Percentiles rank a stretch among this genome's conserved stretches.
Conservation (phyloP, 1,140 invertebrate genomes). For the Diabrotica virgifera region DNA sequence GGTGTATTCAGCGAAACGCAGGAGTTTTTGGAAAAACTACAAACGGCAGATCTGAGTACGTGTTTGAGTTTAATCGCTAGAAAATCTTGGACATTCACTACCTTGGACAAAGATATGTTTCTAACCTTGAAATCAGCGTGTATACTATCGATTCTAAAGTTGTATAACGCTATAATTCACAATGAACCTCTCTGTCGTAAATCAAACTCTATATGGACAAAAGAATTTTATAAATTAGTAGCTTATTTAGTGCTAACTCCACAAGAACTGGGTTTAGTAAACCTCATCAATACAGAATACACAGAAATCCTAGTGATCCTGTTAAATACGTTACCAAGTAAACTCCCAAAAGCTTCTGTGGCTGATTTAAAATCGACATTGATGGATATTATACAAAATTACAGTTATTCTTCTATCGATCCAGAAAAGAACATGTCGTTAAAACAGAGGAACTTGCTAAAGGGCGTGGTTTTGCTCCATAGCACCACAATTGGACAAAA, state of each 20-base stretch:
- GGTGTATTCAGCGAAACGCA: constrained; percentile 14
- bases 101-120: constrained; percentile 29
- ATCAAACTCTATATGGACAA: constrained; percentile 19
- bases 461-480: constrained; percentile 20
- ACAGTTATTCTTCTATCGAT: constrained; percentile 26
- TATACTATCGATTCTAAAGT: constrained; percentile 24
- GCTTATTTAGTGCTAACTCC: constrained; percentile 25
- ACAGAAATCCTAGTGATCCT: constrained; percentile 17
- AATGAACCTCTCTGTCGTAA: constrained; percentile 20
- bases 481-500: background rate
- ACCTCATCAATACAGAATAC: constrained; percentile 10
- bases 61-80: constrained; percentile 20
- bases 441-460: constrained; percentile 28
- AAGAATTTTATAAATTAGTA: constrained; percentile 28
- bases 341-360: constrained; percentile 17
- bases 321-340: constrained; percentile 26
- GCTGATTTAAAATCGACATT: constrained; percentile 18
- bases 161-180: constrained; percentile 15
- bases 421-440: constrained; percentile 25
- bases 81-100: constrained; percentile 24
- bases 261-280: constrained; percentile 25
- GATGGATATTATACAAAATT: constrained; percentile 15
- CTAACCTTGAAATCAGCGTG: constrained; percentile 20
- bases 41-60: constrained; percentile 16
- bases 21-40: constrained; percentile 31